Conservation (phyloP, 2,888 invertebrate species). For the Lycophotia porphyrea region DNA sequence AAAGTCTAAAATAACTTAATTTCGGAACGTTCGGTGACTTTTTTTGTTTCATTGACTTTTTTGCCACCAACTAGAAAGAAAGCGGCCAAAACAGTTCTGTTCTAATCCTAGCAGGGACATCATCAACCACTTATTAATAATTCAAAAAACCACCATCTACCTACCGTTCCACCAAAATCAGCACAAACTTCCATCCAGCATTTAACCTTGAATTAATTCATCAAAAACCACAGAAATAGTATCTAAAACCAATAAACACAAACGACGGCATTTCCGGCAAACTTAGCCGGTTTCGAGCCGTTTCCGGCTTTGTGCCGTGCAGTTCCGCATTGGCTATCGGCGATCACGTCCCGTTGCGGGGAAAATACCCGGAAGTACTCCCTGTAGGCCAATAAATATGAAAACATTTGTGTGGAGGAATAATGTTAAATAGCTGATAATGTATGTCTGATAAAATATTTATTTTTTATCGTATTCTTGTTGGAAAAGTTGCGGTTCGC, state of each 20-base stretch:
- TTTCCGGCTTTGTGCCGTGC: constrained; percentile 37
- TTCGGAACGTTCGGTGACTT: too few relatives aligned
- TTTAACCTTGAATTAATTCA: constrained; percentile 30
- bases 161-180: constrained; percentile 3
- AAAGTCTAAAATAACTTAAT: too few relatives aligned
- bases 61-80: too few relatives aligned
- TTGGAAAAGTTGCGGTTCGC: not conserved
- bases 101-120: not conserved
- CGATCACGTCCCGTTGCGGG: constrained; percentile 52
- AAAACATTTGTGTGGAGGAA: constrained; percentile 35
- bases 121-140: not conserved
- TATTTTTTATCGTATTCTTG: not conserved
- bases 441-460: not conserved
- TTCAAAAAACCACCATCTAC: not conserved
- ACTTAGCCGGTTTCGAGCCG: constrained; percentile 26
- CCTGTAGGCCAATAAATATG: constrained; percentile 51
- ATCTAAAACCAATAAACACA: constrained; percentile 51
- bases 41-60: too few relatives aligned
- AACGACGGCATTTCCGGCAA: constrained; percentile 52
- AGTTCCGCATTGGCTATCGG: constrained; percentile 54
- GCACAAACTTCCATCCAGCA: constrained; percentile 1
- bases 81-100: too few relatives aligned
- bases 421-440: constrained; percentile 25
- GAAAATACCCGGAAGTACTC: constrained; percentile 45
- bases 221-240: constrained; percentile 44